A percentile compares a stretch with the other conserved stretches of the same genome.
Conservation (phyloP, 2,888 invertebrate genomes). For the Deilephila porcellus region DNA sequence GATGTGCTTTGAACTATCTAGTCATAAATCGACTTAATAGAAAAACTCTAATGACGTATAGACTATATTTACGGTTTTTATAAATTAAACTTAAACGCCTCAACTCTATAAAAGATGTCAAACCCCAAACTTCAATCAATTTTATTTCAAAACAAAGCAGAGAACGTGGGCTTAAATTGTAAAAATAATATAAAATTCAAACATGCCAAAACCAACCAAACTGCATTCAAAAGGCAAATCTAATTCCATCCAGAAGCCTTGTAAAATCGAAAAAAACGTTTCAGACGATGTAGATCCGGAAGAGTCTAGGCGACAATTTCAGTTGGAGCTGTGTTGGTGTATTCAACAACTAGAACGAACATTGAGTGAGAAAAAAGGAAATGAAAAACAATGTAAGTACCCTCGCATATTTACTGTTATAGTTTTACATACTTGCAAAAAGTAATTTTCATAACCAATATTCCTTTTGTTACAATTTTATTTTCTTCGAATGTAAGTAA, state of each 20-base stretch:
- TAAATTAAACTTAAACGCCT: background rate
- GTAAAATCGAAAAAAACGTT: constrained; percentile 61
- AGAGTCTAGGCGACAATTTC: constrained; percentile 87
- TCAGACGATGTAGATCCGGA: constrained; percentile 62
- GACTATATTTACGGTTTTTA: constrained; percentile 8
- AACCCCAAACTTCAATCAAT: constrained; percentile 4
- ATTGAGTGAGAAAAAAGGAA: constrained; percentile 85
- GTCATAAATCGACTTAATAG: background rate
- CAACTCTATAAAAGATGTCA: constrained; percentile 1
- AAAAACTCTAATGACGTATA: background rate
- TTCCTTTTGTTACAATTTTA: background rate
- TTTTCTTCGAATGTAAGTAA: too few relatives aligned
- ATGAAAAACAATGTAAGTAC: constrained; percentile 82
- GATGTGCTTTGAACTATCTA: background rate
- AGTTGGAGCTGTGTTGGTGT: constrained; percentile 92
- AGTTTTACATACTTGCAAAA: background rate
- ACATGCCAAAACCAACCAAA: constrained; percentile 78
- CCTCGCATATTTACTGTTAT: background rate
- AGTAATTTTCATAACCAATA: background rate
- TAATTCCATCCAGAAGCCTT: constrained; percentile 70
- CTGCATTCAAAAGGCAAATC: constrained; percentile 74
- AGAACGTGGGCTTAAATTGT: constrained; percentile 52
- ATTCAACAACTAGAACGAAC: constrained; percentile 88
- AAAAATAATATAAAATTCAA: constrained; percentile 15
- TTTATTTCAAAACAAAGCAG: constrained; percentile 51